A percentile compares a stretch with the other conserved stretches of the same genome.
These are phyloP conservation scores for Amphilophus citrinellus DNA, from an alignment of 2,113 vertebrate genomes.

Conservation along the genomic window DNA sequence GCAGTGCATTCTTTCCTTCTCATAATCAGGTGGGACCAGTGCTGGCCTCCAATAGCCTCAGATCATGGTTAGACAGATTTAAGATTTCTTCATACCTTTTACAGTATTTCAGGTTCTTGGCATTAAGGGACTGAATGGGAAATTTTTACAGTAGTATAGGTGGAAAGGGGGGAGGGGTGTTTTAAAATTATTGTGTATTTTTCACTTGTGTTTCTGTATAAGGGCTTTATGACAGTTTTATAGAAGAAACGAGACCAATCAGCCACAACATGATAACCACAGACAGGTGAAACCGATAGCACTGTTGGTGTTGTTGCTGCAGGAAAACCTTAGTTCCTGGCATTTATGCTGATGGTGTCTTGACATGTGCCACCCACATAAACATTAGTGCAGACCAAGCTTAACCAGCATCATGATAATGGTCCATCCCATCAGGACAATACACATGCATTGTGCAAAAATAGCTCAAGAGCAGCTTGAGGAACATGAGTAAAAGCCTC, in stretches of 20 bases:
- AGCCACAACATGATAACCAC: not conserved
- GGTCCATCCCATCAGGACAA: not conserved
- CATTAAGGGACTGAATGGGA: not conserved
- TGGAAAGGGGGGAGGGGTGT: rapidly evolving
- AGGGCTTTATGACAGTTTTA: not conserved
- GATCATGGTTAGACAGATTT: not conserved
- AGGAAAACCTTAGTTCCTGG: not conserved
- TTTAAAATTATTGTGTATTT: not conserved
- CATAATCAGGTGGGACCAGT: not conserved
- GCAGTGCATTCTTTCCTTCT: not conserved
- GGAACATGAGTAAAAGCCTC: not conserved
- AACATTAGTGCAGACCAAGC: not conserved
- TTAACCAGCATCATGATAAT: not conserved
- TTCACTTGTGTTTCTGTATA: not conserved
- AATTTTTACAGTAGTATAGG: not conserved
- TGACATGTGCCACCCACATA: not conserved
- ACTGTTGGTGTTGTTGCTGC: not conserved
- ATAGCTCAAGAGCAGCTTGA: not conserved
- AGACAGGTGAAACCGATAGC: not conserved
- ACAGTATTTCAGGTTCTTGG: not conserved
- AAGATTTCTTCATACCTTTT: not conserved
- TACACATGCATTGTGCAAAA: not conserved
- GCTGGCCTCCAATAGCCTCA: not conserved
- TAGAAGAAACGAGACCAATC: not conserved
- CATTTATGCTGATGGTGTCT: not conserved